These are phyloP conservation scores for Asarcornis scutulata DNA, from an alignment of 2,113 vertebrate species.

Conservation along the genomic window DNA sequence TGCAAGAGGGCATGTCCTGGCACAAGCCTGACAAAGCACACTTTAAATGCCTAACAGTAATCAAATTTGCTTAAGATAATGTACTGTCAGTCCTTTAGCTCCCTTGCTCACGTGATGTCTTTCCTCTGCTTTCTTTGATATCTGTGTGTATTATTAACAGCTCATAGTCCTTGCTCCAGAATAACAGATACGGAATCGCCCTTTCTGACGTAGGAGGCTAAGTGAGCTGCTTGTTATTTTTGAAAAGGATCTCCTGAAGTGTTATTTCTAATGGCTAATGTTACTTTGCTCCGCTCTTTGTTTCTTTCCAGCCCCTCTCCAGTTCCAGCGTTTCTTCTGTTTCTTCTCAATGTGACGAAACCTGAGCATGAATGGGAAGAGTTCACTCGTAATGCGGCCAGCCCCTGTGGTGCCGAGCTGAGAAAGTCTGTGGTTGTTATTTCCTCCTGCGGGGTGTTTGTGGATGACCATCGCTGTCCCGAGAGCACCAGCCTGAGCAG, in stretches of 20 bases:
- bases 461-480: constrained; percentile 30
- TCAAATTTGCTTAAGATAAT: neutral
- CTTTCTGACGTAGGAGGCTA: neutral
- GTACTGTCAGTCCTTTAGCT: neutral
- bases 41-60: neutral
- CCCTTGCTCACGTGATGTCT: neutral
- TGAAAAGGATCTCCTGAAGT: constrained; percentile 16
- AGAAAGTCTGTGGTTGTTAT: constrained; percentile 48
- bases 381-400: constrained; percentile 3
- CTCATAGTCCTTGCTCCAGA: neutral
- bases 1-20: neutral
- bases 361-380: constrained; percentile 31
- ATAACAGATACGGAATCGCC: neutral
- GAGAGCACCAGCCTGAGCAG: neutral
- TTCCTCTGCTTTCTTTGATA: neutral
- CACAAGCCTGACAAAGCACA: neutral
- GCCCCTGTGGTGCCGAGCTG: neutral
- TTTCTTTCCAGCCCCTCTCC: neutral
- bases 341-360: constrained; percentile 41
- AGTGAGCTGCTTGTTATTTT: constrained; percentile 36
- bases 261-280: constrained; percentile 1
- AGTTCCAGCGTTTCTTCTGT: neutral
- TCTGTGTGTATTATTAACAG: neutral
- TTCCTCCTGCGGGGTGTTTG: constrained; percentile 46
- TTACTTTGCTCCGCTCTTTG: neutral